Evolutionary conservation across 1,140 invertebrate species (phyloP), one percentile per base, ranked within the genome.

Genomic region (Drosophila asahinai): DNA sequence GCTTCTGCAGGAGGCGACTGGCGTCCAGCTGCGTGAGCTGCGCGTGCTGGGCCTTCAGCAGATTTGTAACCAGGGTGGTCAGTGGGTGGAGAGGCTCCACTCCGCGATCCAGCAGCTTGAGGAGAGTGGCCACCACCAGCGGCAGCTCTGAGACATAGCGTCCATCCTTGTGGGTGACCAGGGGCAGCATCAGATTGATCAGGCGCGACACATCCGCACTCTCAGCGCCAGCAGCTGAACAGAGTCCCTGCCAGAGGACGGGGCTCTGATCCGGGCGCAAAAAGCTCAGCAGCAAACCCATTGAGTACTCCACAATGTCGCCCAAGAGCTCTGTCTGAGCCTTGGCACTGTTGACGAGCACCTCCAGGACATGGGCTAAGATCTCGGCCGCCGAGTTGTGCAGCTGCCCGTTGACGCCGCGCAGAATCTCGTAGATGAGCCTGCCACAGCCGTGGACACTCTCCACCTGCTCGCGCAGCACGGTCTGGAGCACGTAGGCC

Each of bases 391-490:
- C 95, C 79, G 95, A 96, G 33, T 95, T 97, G 89, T 99, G 97
- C 91, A 98, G 96, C 68, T 97, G 96, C 7, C 96, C 95, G 47
- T 95, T 94, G 8, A 97, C 95, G 19, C 97, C 97, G 81, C 95
- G 95, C 33, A 98, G 93, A 47, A 98, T 96, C 94, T 98, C 97
- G 94, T 97, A 98, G 43, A 98, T 92, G 38, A 99, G 93, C 80
- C 96, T 95, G 1, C 97, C 97, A 93, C 97, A 96, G 12, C 98
- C 98, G 45, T 94, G 83, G 22, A 95, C 93, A 63, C 95, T 95
- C 94, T 96, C 92, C 92, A 96, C 94, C 78, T 95, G 94, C 91
- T 95, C 94, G 42, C 94, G 94, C 71, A 95, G 91, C 9, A 98
- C 93, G 36, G 95, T 94, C 81, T 94, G 93, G 5, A 98, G 93